Conservation (phyloP, 2,888 invertebrate genomes). For the Oscheius onirici region DNA sequence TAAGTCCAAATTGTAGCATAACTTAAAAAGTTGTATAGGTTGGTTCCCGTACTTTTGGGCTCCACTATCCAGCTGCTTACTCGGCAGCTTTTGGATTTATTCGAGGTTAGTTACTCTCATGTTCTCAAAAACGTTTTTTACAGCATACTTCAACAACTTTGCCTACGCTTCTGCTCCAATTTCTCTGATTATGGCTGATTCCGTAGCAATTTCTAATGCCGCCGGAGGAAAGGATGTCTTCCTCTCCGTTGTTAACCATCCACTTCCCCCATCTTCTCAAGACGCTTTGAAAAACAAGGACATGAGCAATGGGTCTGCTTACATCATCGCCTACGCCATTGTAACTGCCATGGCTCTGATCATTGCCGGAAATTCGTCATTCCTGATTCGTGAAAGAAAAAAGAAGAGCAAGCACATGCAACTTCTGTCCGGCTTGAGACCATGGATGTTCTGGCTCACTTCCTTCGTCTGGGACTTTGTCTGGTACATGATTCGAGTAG, state of each 20-base stretch:
- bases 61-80: slow-evolving; percentile 55
- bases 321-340: slow-evolving; percentile 49
- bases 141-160: slow-evolving; percentile 60
- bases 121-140: slow-evolving; percentile 3
- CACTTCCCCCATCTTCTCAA: slow-evolving; percentile 54
- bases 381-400: slow-evolving; percentile 64
- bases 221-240: neutral
- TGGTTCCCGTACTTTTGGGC: slow-evolving; percentile 53
- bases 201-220: slow-evolving; percentile 38
- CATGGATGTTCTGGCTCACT: slow-evolving; percentile 64
- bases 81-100: neutral
- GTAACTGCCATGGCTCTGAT: slow-evolving; percentile 44
- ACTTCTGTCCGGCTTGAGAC: slow-evolving; percentile 35
- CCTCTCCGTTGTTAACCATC: slow-evolving; percentile 51
- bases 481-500: slow-evolving; percentile 54
- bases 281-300: slow-evolving; percentile 55
- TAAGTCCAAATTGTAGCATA: neutral
- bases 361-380: slow-evolving; percentile 56
- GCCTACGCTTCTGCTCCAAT: slow-evolving; percentile 54
- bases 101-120: neutral
- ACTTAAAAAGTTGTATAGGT: slow-evolving; percentile 26
- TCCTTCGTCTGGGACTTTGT: slow-evolving; percentile 62
- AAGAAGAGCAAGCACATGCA: slow-evolving; percentile 68
- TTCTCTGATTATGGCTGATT: slow-evolving; percentile 55
- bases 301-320: slow-evolving; percentile 35